Evolutionary conservation across 2,797 vertebrate genomes (phyloP), one percentile per base, ranked within the genome.

Genomic region (Gymnopithys bicolor): DNA sequence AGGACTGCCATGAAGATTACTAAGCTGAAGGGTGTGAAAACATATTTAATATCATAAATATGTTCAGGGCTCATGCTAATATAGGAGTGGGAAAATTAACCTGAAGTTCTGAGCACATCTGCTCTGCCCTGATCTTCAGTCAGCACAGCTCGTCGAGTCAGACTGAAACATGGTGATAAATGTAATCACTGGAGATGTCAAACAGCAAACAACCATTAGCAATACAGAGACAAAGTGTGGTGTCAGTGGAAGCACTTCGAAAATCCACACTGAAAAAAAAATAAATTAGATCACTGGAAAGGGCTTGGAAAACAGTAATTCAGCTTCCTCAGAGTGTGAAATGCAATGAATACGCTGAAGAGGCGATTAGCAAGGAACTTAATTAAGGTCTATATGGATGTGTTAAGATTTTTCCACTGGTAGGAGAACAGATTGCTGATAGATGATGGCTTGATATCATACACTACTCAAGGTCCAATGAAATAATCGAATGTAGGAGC

Each of bases 91-190:
- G 33, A 11, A 83, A 91, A 87, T 85, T 45, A 92, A 82, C 75
- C 87, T 80, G 64, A 92, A 87, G 37, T 59, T 56, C 51, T 73
- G 55, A 92, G 60, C 59, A 83, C 59, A 93, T 93, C 91, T 94
- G 78, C 48, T 92, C 73, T 83, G 45, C 64, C 60, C 35, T 77
- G 68, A 76, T 93, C 87, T 91, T 78, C 60, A 63, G 46, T 41
- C 77, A 80, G 60, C 30, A 60, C 12, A 88, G n/a, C 90, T 95
- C 39, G 33, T 82, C 45, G 60, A 91, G 66, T 78, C 73, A 90
- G 71, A 56, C 68, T 96, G 81, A 81, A 93, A 33, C 45, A 15
- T 24, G 77, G 35, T 87, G 87, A 94, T 94, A 96, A 96, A 96
- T 87, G 55, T 41, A 87, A 93, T 92, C 87, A 79, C 77, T 60